These are phyloP conservation scores for Alosa sapidissima DNA, from an alignment of 2,797 vertebrate species.

Conservation along the genomic window DNA sequence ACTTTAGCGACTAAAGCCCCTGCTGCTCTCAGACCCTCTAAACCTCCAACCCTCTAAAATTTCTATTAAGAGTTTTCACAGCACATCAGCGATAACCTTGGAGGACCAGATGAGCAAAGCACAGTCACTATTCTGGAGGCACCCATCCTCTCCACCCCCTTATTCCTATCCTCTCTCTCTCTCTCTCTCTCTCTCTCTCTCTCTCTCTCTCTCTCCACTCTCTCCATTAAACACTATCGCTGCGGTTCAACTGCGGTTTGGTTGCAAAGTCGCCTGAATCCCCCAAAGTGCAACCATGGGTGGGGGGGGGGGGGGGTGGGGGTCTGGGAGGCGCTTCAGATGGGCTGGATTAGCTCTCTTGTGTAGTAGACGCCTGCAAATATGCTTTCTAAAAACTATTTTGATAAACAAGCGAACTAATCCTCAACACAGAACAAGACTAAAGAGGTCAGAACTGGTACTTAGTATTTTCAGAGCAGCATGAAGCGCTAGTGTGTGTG, in stretches of 20 bases:
- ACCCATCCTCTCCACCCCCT: not conserved
- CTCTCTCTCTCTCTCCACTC: not conserved
- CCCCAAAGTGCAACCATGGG: not conserved
- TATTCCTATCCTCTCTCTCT: not conserved
- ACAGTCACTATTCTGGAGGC: not conserved
- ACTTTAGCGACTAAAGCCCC: not conserved
- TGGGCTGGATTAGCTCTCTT: slow-evolving; percentile 52
- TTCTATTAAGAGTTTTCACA: not conserved
- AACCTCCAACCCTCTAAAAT: not conserved
- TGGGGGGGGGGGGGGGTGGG: slow-evolving; percentile 37
- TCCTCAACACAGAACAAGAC: slow-evolving; percentile 52
- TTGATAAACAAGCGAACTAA: slow-evolving; percentile 49
- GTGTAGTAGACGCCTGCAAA: not conserved
- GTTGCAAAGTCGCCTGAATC: not conserved
- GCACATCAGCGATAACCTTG: not conserved
- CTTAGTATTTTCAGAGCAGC: not conserved
- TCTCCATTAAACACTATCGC: not conserved
- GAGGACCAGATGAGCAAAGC: not conserved
- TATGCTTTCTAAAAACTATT: slow-evolving; percentile 28
- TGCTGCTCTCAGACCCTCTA: not conserved
- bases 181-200: not conserved
- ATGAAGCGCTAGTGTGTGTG: not conserved
- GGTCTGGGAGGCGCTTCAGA: slow-evolving; percentile 52
- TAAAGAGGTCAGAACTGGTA: slow-evolving; percentile 57
- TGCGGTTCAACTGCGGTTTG: not conserved